Evolutionary conservation across 1,140 invertebrate species (phyloP), one percentile per base, ranked within the genome.

Genomic region (Teleopsis dalmanni): DNA sequence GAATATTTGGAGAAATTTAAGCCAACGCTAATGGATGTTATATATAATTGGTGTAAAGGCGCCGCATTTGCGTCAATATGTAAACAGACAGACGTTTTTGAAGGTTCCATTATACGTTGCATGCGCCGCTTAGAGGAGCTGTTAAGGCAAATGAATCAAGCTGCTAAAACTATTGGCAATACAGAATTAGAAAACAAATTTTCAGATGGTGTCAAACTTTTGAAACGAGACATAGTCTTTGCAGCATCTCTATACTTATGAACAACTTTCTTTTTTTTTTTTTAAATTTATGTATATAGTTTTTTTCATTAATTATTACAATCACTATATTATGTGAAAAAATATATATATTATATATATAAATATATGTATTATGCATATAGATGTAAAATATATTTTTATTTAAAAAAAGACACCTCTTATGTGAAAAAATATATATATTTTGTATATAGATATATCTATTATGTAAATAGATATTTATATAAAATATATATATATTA

Each of bases 151-250:
- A 83, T 99, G 74, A 86, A 87, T 53, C 91, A 96, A 74, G 95
- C 95, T 19, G 85, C 95, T 1, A 98, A 96, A 76, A 92, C 88
- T 56, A 98, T 99, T 54, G 95, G 95, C 13, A 98, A 97, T 65
- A 85, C 85, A 11, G 93, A 96, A 55, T 75, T 99, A 50, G 95
- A 98, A 75, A 87, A 88, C 57, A 98, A 98, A 74, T 99, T 99
- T 72, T 86, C 85, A 50, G 88, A 95, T 65, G 88, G 87, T 7
- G 95, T 98, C 47, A 85, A 87, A 63, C 70, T 91, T 34, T 81
- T 99, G 25, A 99, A 99, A 74, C 80, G 96, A 57, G 96, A 99
- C 70, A 99, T 99, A 73, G 92, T 98, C 18, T 99, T 99, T 77
- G 95, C 96, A 43, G 95, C 95, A 25, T 97, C 93, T 73, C 80